Evolutionary conservation across 2,888 invertebrate genomes (phyloP).

Genomic region (Torymus texanus): DNA sequence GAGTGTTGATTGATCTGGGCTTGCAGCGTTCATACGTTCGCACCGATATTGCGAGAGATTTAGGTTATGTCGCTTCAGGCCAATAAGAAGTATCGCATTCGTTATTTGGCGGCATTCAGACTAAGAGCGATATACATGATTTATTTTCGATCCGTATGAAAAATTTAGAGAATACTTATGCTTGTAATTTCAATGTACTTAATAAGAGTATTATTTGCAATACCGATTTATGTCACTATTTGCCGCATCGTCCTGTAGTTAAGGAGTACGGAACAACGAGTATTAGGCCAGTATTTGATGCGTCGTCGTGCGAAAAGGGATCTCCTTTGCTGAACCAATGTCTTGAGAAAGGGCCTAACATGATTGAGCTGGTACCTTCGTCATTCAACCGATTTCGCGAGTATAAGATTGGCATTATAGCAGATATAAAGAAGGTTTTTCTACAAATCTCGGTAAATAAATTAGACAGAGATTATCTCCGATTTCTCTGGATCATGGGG

Average conservation of each 20-base stretch:
- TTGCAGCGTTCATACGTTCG: background rate
- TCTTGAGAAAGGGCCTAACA: slow-evolving; percentile 56
- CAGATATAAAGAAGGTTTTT: slow-evolving; percentile 58
- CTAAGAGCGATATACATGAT: background rate
- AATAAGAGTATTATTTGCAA: too few relatives aligned
- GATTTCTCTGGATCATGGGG: slow-evolving; percentile 59
- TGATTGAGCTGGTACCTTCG: slow-evolving; percentile 57
- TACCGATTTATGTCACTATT: slow-evolving; percentile 58
- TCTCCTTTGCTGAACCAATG: slow-evolving; percentile 47
- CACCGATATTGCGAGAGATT: background rate
- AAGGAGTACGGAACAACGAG: slow-evolving; percentile 56
- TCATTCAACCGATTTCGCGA: slow-evolving; percentile 55
- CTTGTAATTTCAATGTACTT: too few relatives aligned
- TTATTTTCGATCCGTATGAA: background rate
- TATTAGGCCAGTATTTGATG: slow-evolving; percentile 62
- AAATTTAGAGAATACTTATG: background rate
- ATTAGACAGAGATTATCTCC: slow-evolving; percentile 56
- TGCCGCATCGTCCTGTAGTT: slow-evolving; percentile 52
- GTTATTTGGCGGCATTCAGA: background rate
- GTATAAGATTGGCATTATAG: slow-evolving; percentile 51
- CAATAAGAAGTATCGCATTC: background rate
- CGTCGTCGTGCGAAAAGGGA: slow-evolving; percentile 59
- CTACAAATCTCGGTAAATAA: slow-evolving; percentile 53
- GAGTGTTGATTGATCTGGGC: background rate
- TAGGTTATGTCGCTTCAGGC: background rate